phyloP scores from a whole-genome alignment of 2,888 invertebrate species.

The Lamellibrachia satsuma region DNA sequence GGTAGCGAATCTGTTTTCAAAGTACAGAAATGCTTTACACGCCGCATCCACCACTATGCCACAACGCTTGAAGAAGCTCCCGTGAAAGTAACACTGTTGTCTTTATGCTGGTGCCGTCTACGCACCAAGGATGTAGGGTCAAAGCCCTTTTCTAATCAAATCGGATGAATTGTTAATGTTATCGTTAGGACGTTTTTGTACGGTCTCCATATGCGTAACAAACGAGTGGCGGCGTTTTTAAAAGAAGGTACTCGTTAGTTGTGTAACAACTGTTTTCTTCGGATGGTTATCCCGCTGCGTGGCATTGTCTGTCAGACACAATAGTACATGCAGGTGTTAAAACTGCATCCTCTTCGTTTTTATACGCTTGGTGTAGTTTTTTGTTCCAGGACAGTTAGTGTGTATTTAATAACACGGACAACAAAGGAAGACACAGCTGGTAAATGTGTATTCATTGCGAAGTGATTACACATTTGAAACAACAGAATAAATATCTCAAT shows the following conservation, averaged over 20 bases:
- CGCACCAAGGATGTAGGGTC: background rate
- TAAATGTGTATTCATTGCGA: background rate
- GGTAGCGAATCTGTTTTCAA: too few species aligned
- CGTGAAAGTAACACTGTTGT: background rate
- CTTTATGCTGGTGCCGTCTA: background rate
- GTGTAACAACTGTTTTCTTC: background rate
- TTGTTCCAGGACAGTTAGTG: background rate
- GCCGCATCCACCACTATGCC: background rate
- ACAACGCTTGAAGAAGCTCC: background rate
- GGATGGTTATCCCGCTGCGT: background rate
- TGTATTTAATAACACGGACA: background rate
- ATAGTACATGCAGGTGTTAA: background rate
- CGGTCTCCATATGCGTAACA: background rate
- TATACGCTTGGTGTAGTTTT: background rate
- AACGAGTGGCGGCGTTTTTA: background rate
- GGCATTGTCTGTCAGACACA: background rate
- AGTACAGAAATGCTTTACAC: too few species aligned
- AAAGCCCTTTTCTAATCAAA: background rate
- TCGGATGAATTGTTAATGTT: background rate
- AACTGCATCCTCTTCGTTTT: background rate
- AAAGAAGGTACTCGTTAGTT: background rate
- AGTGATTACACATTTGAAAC: background rate
- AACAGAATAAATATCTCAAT: too few species aligned
- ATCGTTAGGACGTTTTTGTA: background rate
- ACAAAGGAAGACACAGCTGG: too few species aligned